phyloP scores from a whole-genome alignment of 2,888 invertebrate species.

The Drosophila seclusa region DNA sequence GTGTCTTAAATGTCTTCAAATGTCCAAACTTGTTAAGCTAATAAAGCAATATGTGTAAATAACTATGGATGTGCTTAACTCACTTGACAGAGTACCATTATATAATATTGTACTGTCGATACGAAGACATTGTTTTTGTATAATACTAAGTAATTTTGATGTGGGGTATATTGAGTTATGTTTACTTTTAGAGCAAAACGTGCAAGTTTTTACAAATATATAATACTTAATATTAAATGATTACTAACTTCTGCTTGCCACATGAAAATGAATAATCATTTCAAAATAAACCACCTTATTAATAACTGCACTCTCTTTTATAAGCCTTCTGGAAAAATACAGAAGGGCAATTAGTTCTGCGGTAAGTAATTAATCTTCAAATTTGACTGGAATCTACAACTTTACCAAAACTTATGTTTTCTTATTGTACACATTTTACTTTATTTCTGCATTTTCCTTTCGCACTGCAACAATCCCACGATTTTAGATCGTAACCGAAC shows the following conservation, averaged over 20 bases:
- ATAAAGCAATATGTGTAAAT: slow-evolving; percentile 35
- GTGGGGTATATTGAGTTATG: not conserved
- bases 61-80: slow-evolving; percentile 1
- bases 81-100: not conserved
- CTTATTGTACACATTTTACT: not conserved
- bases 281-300: not conserved
- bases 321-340: slow-evolving; percentile 49
- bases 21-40: slow-evolving; percentile 22
- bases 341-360: slow-evolving; percentile 38
- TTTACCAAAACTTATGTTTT: not conserved
- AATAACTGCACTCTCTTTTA: slow-evolving; percentile 3
- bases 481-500: not conserved
- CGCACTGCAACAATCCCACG: not conserved
- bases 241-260: too few relatives aligned
- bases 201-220: slow-evolving; percentile 10
- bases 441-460: not conserved
- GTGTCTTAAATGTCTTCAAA: slow-evolving; percentile 11
- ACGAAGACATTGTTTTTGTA: not conserved
- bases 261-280: not conserved
- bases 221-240: not conserved
- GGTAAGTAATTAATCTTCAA: slow-evolving; percentile 16
- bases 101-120: not conserved
- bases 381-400: not conserved
- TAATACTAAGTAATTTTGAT: not conserved
- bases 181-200: not conserved